Evolutionary conservation across 2,888 invertebrate genomes (phyloP).

Genomic region (Lycophotia porphyrea): DNA sequence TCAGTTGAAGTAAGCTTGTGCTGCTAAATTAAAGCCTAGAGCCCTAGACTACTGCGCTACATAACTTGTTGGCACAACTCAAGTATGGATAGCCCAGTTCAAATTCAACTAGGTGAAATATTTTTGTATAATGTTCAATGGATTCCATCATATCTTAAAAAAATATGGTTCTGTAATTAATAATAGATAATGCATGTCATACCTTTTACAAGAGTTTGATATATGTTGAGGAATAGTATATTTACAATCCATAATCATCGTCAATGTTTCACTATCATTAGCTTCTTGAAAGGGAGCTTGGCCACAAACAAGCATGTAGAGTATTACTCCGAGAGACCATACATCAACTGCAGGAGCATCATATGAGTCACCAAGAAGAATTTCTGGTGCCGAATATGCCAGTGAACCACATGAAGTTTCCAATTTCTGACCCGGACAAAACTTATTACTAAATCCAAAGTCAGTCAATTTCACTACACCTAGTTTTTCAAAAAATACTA

Average conservation of each 20-base stretch:
- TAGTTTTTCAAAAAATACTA: slow-evolving; percentile 99
- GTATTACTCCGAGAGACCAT: slow-evolving; percentile 99
- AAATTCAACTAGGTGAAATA: background rate
- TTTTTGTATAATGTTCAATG: background rate
- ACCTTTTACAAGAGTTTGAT: slow-evolving; percentile 96
- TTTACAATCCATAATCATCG: slow-evolving; percentile 99
- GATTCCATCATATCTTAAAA: background rate
- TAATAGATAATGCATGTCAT: slow-evolving; percentile 22
- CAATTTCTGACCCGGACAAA: slow-evolving; percentile 98
- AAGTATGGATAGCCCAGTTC: background rate
- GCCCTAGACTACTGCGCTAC: background rate
- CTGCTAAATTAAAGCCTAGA: background rate
- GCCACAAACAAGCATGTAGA: slow-evolving; percentile 99
- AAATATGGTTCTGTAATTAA: background rate
- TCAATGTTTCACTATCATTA: slow-evolving; percentile 99
- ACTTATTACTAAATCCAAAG: slow-evolving; percentile 99
- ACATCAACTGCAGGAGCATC: slow-evolving; percentile 99
- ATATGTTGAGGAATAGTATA: slow-evolving; percentile 97
- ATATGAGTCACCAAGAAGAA: slow-evolving; percentile 99
- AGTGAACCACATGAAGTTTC: slow-evolving; percentile 99
- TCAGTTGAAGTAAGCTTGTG: background rate
- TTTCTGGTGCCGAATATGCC: slow-evolving; percentile 99
- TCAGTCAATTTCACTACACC: slow-evolving; percentile 99
- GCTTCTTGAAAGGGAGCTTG: slow-evolving; percentile 99
- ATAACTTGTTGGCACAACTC: background rate